These are phyloP conservation scores for Sciaenops ocellatus DNA, from an alignment of 2,797 vertebrate genomes.

Conservation along the genomic window DNA sequence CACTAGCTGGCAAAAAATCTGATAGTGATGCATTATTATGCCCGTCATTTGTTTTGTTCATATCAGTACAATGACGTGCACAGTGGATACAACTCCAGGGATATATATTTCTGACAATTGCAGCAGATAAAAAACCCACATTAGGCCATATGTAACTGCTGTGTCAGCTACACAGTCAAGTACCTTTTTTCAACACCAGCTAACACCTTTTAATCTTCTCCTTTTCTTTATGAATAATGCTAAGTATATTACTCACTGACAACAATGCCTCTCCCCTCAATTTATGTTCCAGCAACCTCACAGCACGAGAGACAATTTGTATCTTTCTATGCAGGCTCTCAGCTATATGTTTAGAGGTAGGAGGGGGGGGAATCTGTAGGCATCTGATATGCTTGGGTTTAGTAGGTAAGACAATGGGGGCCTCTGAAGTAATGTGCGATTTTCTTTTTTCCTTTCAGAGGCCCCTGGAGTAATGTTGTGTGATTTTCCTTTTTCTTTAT, in stretches of 20 bases:
- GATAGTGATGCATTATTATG: slow-evolving; percentile 68
- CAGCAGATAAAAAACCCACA: slow-evolving; percentile 77
- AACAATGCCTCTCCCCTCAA: slow-evolving; percentile 82
- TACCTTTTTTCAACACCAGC: slow-evolving; percentile 66
- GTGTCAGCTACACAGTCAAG: slow-evolving; percentile 77
- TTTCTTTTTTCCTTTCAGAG: slow-evolving; percentile 73
- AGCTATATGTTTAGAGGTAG: slow-evolving; percentile 74
- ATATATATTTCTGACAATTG: slow-evolving; percentile 84
- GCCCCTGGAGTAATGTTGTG: slow-evolving; percentile 79
- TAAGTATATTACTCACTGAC: slow-evolving; percentile 88
- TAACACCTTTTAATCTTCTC: slow-evolving; percentile 80
- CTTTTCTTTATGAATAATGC: slow-evolving; percentile 85
- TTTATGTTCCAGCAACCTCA: slow-evolving; percentile 85
- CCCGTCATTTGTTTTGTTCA: slow-evolving; percentile 81
- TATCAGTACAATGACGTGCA: slow-evolving; percentile 81
- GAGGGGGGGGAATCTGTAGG: slow-evolving; percentile 77
- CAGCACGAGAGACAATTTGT: slow-evolving; percentile 84
- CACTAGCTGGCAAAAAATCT: slow-evolving; percentile 52
- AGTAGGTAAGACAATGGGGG: slow-evolving; percentile 79
- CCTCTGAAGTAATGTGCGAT: slow-evolving; percentile 77
- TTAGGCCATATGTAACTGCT: slow-evolving; percentile 81
- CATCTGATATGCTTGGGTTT: slow-evolving; percentile 83
- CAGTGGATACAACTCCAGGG: slow-evolving; percentile 71
- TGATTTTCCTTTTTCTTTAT: slow-evolving; percentile 72
- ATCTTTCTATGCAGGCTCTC: slow-evolving; percentile 84